phyloP scores from a whole-genome alignment of 2,113 vertebrate species.

The Euleptes europaea region DNA sequence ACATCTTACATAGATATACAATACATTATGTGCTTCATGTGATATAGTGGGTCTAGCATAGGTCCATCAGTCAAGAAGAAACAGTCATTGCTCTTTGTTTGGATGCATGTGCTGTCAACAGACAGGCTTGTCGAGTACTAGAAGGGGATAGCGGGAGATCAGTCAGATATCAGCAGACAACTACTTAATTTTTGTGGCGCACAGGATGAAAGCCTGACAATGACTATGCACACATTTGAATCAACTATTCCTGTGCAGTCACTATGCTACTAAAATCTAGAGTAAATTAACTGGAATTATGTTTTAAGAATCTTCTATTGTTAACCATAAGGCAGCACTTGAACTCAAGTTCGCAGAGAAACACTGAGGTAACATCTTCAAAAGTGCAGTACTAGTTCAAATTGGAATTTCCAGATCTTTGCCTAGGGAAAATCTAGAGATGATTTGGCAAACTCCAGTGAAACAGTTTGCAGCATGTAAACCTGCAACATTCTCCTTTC shows the following conservation, averaged over 20 bases:
- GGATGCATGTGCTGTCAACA: neutral
- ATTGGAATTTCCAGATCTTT: neutral
- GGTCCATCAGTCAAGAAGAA: neutral
- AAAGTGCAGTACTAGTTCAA: neutral
- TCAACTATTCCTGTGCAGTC: slow-evolving; percentile 58
- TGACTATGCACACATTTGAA: slow-evolving; percentile 68
- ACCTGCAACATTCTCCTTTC: neutral
- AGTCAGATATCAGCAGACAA: slow-evolving; percentile 36
- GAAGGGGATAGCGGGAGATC: slow-evolving; percentile 46
- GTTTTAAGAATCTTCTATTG: neutral
- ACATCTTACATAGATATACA: slow-evolving; percentile 4
- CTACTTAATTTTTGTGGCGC: slow-evolving; percentile 50
- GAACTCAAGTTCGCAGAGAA: neutral
- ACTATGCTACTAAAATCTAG: slow-evolving; percentile 54
- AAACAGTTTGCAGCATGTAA: neutral
- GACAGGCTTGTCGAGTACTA: slow-evolving; percentile 26
- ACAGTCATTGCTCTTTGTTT: neutral
- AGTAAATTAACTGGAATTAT: slow-evolving; percentile 57
- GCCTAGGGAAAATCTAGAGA: neutral
- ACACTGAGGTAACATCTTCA: neutral
- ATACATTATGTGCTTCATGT: neutral
- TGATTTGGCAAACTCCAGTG: neutral
- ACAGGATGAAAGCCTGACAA: slow-evolving; percentile 55
- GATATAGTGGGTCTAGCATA: accelerated
- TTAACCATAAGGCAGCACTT: neutral